Conservation (phyloP, 2,797 vertebrate species). For the Vireo griseus region DNA sequence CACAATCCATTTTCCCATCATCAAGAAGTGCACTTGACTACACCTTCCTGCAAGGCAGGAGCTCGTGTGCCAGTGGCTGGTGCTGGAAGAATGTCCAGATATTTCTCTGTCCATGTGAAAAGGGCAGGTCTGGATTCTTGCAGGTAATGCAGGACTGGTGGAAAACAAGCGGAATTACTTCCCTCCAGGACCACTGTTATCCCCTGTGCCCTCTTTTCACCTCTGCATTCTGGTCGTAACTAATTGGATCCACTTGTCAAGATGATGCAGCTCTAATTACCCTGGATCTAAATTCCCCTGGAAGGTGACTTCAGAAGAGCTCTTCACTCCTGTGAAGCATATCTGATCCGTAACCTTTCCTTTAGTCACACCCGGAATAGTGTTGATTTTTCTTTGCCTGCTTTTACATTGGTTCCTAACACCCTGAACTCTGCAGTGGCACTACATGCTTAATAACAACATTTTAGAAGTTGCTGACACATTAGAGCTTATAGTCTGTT, state of each 20-base stretch:
- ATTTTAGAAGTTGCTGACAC: conserved; percentile 9
- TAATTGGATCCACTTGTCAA: background rate
- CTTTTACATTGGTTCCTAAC: background rate
- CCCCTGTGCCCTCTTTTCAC: background rate
- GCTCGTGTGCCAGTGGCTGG: rapidly evolving
- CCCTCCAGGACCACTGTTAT: background rate
- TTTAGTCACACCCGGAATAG: background rate
- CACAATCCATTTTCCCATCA: background rate
- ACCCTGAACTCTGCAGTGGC: background rate
- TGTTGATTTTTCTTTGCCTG: background rate
- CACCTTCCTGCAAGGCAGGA: background rate
- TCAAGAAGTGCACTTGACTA: background rate
- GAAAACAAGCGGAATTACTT: background rate
- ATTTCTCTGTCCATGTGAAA: background rate
- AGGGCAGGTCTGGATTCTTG: background rate
- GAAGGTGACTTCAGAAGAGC: background rate
- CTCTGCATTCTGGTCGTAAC: background rate
- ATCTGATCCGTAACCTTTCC: background rate
- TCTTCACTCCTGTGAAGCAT: background rate
- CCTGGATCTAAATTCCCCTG: background rate
- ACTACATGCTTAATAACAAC: background rate
- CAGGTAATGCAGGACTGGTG: background rate
- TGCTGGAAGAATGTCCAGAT: background rate
- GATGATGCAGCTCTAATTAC: background rate
- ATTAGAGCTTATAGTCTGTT: conserved; percentile 1